Base-by-base conservation (phyloP, 2,113 vertebrate genomes). In the Pipra filicauda region DNA sequence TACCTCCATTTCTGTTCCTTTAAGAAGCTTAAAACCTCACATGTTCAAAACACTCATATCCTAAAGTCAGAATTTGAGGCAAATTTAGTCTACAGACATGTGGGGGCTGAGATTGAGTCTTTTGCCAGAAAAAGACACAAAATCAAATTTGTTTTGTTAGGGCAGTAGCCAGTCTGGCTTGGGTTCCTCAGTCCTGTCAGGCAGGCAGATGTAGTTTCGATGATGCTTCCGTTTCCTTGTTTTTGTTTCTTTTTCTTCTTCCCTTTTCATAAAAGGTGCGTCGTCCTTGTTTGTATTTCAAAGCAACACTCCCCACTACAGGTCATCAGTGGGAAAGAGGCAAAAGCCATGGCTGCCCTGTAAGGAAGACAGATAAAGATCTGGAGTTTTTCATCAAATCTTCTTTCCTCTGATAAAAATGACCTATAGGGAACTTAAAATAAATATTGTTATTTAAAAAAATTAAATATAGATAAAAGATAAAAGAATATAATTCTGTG, bases 221-320 rank as follows among this genome's bases (percentile, higher is more conserved):
- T 58, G 31, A 41, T 24, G 24, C 57, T 88, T 78, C 33, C 7
- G 0, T 87, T 93, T 87, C 66, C 51, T 62, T 80, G 12, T 30
- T 86, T 92, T 84, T 64, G 10, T 65, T 69, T 70, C 17, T 46
- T 83, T 48, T 62, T 33, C 28, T 58, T 23, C 37, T 76, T 66
- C 14, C 20, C 2, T 58, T 85, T 88, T 65, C 1, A 0, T 55
- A 37, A 51, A 49, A 75, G 37, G 22, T 61, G 27, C 17, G 19
- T 85, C 2, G 1, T 52, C 30, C 64, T 61, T 9, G 2, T 19
- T 37, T n/a, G 37, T 69, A 58, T 91, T 78, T 95, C 72, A 92
- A 91, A 93, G 79, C 92, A 94, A 84, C 72, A 92, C 67, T 74
- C 76, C 85, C 77, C 91, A 94, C 88, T 82, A 80, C 65, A 87